phyloP scores from a whole-genome alignment of 1,140 invertebrate species.

The Hetaerina americana region DNA sequence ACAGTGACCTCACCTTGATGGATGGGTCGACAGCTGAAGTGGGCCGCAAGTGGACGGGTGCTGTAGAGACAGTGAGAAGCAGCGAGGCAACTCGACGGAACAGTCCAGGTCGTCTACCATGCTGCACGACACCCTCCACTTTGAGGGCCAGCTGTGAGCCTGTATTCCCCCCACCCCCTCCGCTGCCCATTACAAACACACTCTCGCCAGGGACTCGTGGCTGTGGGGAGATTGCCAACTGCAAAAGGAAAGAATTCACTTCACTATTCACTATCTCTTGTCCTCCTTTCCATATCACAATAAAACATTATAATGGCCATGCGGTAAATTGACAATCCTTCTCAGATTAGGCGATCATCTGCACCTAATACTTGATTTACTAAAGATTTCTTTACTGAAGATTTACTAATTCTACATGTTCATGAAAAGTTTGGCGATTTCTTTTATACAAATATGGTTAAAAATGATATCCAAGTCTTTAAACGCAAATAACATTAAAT shows the following conservation, averaged over 20 bases:
- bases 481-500: no score
- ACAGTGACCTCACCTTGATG: not conserved
- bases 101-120: slow-evolving; percentile 46
- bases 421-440: no score
- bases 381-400: no score
- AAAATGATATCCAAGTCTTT: no score
- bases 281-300: no score
- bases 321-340: no score
- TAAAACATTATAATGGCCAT: no score
- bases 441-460: no score
- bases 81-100: slow-evolving; percentile 36
- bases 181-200: slow-evolving; percentile 16
- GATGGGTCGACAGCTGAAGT: slow-evolving; percentile 25
- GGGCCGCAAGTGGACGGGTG: slow-evolving; percentile 24
- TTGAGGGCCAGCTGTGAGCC: slow-evolving; percentile 70
- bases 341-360: no score
- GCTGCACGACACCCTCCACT: slow-evolving; percentile 75
- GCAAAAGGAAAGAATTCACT: slow-evolving; percentile 38
- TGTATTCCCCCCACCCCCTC: slow-evolving; percentile 22
- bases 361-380: no score
- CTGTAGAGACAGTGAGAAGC: slow-evolving; percentile 35
- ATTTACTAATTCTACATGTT: no score
- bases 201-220: slow-evolving; percentile 48
- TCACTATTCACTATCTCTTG: slow-evolving; percentile 67
- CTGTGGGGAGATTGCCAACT: slow-evolving; percentile 73